phyloP scores from a whole-genome alignment of 2,113 vertebrate genomes.

The Sturnus vulgaris region DNA sequence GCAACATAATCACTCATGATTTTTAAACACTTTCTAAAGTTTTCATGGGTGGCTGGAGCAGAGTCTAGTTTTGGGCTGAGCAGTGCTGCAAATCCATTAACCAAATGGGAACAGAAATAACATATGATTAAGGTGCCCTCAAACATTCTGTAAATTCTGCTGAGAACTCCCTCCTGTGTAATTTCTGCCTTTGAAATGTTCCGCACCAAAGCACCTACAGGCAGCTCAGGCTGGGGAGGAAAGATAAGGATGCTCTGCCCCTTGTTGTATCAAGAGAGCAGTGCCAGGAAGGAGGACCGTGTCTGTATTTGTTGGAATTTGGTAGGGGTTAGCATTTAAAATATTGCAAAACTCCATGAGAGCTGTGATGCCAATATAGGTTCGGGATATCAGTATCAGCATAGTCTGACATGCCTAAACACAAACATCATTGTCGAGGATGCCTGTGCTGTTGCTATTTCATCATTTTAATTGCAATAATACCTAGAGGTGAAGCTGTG shows the following conservation, averaged over 20 bases:
- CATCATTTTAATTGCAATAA: constrained; percentile 25
- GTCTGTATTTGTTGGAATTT: not conserved
- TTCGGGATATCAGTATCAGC: not conserved
- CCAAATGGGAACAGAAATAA: not conserved
- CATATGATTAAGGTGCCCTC: not conserved
- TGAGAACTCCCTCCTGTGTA: not conserved
- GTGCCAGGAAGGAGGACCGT: not conserved
- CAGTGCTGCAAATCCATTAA: not conserved
- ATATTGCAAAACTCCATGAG: not conserved
- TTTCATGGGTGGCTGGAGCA: not conserved
- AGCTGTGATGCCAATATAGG: not conserved
- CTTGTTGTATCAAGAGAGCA: not conserved
- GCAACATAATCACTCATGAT: not conserved
- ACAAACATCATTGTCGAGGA: not conserved
- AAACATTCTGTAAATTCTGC: not conserved
- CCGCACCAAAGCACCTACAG: not conserved
- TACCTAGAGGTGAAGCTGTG: not conserved
- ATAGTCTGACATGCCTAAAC: constrained; percentile 12
- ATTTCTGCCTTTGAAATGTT: constrained; percentile 1
- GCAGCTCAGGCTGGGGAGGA: not conserved
- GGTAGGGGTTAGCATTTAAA: not conserved
- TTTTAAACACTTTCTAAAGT: not conserved
- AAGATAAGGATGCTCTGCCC: not conserved
- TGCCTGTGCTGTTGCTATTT: not conserved
- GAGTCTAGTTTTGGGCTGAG: not conserved